Evolutionary conservation across 2,113 vertebrate species (phyloP).

Genomic region (Leucopsar rothschildi): DNA sequence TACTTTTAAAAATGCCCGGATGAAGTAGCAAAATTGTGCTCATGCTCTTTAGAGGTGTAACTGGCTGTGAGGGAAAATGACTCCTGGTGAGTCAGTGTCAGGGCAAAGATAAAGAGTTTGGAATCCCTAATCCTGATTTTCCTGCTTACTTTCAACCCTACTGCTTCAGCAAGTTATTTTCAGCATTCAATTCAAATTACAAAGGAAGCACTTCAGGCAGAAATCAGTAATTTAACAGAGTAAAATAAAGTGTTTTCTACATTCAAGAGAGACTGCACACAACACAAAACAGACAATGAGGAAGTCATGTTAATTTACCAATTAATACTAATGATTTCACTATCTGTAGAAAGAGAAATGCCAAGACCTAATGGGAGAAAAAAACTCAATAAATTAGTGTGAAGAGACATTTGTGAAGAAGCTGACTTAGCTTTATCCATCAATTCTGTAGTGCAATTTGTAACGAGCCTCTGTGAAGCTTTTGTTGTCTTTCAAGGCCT

Average conservation of each 20-base stretch:
- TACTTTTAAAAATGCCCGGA: neutral
- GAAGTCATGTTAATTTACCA: neutral
- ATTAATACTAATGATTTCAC: neutral
- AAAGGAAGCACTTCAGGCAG: neutral
- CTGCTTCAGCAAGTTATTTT: neutral
- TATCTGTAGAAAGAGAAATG: neutral
- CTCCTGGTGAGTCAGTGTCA: neutral
- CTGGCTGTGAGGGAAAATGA: neutral
- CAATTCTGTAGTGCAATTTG: neutral
- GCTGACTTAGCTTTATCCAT: neutral
- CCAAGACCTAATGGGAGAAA: neutral
- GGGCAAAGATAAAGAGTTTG: neutral
- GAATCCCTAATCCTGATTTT: neutral
- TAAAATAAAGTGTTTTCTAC: neutral
- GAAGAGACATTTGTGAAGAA: neutral
- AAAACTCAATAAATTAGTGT: neutral
- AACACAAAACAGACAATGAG: neutral
- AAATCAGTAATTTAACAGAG: neutral
- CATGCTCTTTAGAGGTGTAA: accelerated
- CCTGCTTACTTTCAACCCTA: neutral
- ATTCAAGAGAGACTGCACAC: neutral
- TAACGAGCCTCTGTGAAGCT: neutral
- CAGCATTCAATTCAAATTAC: neutral
- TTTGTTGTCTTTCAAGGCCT: neutral
- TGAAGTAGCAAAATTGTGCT: neutral